Evolutionary conservation across 2,888 invertebrate genomes (phyloP), one percentile per base, ranked within the genome.

Genomic region (Prenolepis imparis): DNA sequence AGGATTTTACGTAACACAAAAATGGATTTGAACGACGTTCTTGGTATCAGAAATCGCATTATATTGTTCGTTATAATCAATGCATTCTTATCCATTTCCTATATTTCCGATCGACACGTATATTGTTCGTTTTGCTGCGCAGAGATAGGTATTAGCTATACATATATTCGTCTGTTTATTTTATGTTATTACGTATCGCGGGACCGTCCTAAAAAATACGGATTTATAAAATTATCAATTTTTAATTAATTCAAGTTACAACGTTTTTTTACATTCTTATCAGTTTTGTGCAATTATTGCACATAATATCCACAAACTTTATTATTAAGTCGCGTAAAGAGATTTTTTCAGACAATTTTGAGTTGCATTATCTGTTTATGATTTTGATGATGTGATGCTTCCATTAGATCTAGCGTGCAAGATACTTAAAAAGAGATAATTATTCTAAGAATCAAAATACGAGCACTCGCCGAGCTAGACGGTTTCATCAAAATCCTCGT

Each of bases 401-500:
- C 12, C 5, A 15, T 24, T 28, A 66, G 24, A 41, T 18, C 15
- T 11, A n/a, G 6, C 52, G 36, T 48, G 32, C 39, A 32, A 68
- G 12, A 44, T 59, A 68, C 41, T 59, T 74, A 39, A 48, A 18
- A 36, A 57, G 44, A 32, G 24, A 55, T 21, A 55, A 64, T 52
- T 15, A 41, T 39, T 59, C 28, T 12, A 57, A 36, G 67, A 36
- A 66, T 67, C 70, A 61, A 63, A 81, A 67, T 63, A 48, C 74
- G 61, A 72, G 73, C 83, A 84, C 84, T 85, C 78, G 77, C 78
- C 84, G 83, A 88, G 88, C 85, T 83, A 85, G 83, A 87, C 72
- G 83, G 86, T 87, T 90, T 90, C 91, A 91, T 93, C 91, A 91
- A 91, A 84, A 91, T 90, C 87, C 86, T 86, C 87, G 90, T 90